Base-by-base conservation (phyloP, 2,797 vertebrate species). In the Distichodus sexfasciatus region DNA sequence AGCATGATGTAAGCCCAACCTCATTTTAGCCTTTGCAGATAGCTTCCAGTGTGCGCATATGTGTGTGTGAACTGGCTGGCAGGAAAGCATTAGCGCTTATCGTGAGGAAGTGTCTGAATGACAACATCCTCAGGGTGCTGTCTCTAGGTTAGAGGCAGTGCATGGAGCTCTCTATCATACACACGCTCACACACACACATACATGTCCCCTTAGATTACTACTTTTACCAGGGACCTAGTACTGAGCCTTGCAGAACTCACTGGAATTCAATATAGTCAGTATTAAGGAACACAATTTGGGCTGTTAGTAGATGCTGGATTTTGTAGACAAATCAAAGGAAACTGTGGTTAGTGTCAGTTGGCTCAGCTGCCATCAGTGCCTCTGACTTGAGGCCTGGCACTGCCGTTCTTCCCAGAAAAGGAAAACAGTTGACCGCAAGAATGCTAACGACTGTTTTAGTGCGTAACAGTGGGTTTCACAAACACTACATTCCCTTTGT, bases 81-180 rank as follows among this genome's bases (percentile, higher is more conserved):
- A 88, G 88, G 88, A 89, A 90, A 76, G 83, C 84, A 75, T 85
- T 40, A 8, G 36, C 17, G 47, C 86, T 90, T 90, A 91, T 91
- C 88, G 4, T 75, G 66, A 90, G 90, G 90, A 92, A 91, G 88
- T 87, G 83, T 88, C 83, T 78, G 84, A 84, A 81, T 79, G 74
- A 86, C 87, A 89, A 86, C 89, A 88, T 91, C 86, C 89, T 84
- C 69, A 60, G 21, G 23, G 67, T 72, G 65, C 40, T 68, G 59
- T 72, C 53, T 62, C 33, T 74, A 36, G 71, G 69, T 76, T 61
- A 54, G 28, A 69, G 62, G 51, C 40, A 59, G 61, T 36, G 29
- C 57, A 57, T 40, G 36, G 36, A 70, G 63, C n/a, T 51, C 69
- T 6, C 24, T 43, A 33, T 41, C 29, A 48, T 2, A 23, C 2